phyloP scores from a whole-genome alignment of 2,113 vertebrate species.

The Petrocephalus zakoni region DNA sequence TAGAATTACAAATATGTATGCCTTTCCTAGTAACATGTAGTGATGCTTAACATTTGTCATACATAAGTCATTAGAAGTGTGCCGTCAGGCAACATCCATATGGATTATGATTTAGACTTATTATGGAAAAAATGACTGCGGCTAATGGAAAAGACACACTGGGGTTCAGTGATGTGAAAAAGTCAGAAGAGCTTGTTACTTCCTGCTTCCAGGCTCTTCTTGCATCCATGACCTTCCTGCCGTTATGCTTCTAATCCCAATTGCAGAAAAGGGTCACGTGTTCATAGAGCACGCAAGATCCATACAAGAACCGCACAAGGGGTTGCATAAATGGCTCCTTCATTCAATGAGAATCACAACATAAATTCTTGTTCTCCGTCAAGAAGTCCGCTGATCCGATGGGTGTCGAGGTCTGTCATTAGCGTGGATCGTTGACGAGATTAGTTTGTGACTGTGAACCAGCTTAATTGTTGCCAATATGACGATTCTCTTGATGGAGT shows the following conservation, averaged over 20 bases:
- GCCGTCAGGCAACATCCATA: neutral
- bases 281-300: neutral
- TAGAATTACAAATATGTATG: neutral
- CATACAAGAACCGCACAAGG: neutral
- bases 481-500: slow-evolving; percentile 4
- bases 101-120: slow-evolving; percentile 8
- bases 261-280: neutral
- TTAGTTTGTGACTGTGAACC: neutral
- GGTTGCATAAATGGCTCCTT: neutral
- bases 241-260: neutral
- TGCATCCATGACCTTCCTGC: neutral
- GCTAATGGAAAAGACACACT: slow-evolving; percentile 7
- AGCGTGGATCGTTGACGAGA: neutral
- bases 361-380: neutral
- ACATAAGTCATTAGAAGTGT: neutral
- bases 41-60: neutral
- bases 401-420: neutral
- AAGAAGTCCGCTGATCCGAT: neutral
- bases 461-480: slow-evolving; percentile 15
- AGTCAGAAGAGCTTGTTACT: neutral
- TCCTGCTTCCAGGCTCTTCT: neutral
- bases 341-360: neutral
- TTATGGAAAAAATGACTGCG: slow-evolving; percentile 1
- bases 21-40: neutral
- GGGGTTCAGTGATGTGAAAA: neutral